Conservation (phyloP, 2,113 vertebrate genomes). For the Heteronetta atricapilla region DNA sequence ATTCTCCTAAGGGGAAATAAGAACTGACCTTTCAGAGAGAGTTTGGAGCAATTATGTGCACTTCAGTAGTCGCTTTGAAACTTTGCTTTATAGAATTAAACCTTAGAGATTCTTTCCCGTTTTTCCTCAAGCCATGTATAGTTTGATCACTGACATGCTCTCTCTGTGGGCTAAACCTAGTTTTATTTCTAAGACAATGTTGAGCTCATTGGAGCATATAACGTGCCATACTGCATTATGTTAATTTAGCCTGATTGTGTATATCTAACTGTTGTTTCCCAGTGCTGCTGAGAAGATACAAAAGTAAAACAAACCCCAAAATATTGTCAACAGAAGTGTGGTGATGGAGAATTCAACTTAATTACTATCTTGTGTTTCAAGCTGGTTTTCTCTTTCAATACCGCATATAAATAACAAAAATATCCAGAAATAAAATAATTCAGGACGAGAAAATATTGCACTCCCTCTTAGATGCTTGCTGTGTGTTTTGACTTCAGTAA, state of each 20-base stretch:
- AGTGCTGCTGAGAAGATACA: neutral
- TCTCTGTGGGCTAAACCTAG: slow-evolving; percentile 60
- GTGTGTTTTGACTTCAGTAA: neutral
- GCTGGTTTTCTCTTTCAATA: neutral
- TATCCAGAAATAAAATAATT: neutral
- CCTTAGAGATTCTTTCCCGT: slow-evolving; percentile 33
- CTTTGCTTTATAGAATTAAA: slow-evolving; percentile 52
- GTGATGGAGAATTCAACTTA: neutral
- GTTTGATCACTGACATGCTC: slow-evolving; percentile 57
- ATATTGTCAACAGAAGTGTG: neutral
- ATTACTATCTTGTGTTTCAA: neutral
- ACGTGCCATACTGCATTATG: slow-evolving; percentile 20
- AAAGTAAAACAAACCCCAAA: neutral
- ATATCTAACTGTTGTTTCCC: neutral
- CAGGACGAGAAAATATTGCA: neutral
- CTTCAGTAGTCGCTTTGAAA: slow-evolving; percentile 41
- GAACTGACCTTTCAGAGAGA: slow-evolving; percentile 29
- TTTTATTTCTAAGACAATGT: slow-evolving; percentile 35
- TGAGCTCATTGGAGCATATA: slow-evolving; percentile 18
- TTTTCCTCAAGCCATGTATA: slow-evolving; percentile 44
- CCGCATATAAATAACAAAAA: neutral
- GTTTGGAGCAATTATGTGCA: slow-evolving; percentile 39
- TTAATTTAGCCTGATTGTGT: neutral
- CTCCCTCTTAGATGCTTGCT: neutral
- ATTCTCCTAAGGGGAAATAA: neutral